Base-by-base conservation (phyloP, 2,888 invertebrate species). In the Drosophila mimetica region DNA sequence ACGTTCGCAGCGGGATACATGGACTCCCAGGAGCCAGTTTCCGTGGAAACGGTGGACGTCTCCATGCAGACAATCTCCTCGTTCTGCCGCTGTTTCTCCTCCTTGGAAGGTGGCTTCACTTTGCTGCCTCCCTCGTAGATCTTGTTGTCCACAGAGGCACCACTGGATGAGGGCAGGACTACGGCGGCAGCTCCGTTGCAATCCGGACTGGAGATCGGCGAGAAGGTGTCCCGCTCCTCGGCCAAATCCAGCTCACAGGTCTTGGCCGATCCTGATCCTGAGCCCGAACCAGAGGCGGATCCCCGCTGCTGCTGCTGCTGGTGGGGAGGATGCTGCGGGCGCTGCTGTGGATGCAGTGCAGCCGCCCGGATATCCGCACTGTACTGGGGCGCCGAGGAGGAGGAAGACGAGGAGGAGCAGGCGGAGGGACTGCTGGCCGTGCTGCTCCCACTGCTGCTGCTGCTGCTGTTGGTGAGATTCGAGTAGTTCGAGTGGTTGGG, bases 11-110 rank as follows among this genome's bases (percentile, higher is more conserved):
- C 22, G 1, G 94, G 94, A 89, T 93, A 94, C 11, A 94, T 93
- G 0, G 94, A 93, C 86, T 94, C 94, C 94, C 94, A 94, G 16
- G 94, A 94, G 44, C 94, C 94, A 16, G 94, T 94, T 90, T 94
- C 94, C 7, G 94, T 94, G 32, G 94, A 94, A 55, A 94, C 91
- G 1, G 94, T 94, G 4, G 94, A 94, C 1, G 94, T 94, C 78
- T 94, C 94, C 90, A 94, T 91, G 75, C 93, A 93, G 16, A 94
- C 93, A 70, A 94, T 94, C 86, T 94, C 94, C 88, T 94, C 94
- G 89, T 94, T 94, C 77, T 93, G 93, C 20, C 93, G 91, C 78
- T 94, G 94, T 75, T 94, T 94, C 78, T 94, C 94, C 86, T 94
- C 94, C 87, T 94, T 94, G 4, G 91, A 90, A 2, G 90, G 81